Evolutionary conservation across 2,113 vertebrate genomes (phyloP).

Genomic region (Bolborhynchus lineola): DNA sequence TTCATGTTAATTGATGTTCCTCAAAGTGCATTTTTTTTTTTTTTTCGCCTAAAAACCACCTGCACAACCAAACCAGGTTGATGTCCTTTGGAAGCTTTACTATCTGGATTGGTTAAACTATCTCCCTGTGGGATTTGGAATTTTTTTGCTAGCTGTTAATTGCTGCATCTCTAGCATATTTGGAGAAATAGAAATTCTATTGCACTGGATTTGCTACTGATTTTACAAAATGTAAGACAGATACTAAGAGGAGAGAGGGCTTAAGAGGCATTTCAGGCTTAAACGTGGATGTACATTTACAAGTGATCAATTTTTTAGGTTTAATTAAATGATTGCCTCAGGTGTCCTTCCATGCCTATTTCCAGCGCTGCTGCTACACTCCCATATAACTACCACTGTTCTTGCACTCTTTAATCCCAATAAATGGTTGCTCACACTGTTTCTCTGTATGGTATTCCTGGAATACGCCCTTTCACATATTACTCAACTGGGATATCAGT

Average conservation of each 20-base stretch:
- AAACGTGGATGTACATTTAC: background rate
- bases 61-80: background rate
- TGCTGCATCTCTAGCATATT: background rate
- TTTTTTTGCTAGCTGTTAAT: background rate
- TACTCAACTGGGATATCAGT: conserved; percentile 37
- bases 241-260: background rate
- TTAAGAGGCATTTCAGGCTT: background rate
- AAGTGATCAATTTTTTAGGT: background rate
- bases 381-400: background rate
- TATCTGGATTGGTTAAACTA: background rate
- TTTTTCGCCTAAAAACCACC: background rate
- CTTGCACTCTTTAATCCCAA: conserved; percentile 36
- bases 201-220: background rate
- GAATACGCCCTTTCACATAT: conserved; percentile 18
- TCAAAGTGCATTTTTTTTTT: background rate
- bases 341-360: background rate
- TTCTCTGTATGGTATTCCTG: conserved; percentile 10
- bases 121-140: background rate
- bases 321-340: background rate
- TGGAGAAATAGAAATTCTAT: background rate
- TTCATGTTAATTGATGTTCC: background rate
- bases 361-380: background rate
- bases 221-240: background rate
- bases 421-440: conserved; percentile 32
- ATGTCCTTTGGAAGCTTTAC: background rate